phyloP scores from a whole-genome alignment of 2,888 invertebrate species.

The Endotricha flammealis region DNA sequence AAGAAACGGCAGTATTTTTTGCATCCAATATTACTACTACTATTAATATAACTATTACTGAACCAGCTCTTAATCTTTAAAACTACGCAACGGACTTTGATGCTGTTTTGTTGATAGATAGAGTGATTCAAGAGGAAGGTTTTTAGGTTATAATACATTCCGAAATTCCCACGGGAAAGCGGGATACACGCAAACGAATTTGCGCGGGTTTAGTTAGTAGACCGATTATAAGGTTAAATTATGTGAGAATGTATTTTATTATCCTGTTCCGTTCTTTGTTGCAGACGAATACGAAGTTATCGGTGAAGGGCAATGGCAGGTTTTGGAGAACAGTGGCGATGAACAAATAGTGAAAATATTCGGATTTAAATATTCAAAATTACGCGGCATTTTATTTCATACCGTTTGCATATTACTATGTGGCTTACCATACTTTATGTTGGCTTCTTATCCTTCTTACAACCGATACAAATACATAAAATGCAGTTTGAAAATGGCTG shows the following conservation, averaged over 20 bases:
- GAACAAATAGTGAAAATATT: slow-evolving; percentile 69
- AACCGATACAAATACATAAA: slow-evolving; percentile 73
- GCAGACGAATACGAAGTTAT: slow-evolving; percentile 77
- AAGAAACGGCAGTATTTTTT: too few relatives aligned
- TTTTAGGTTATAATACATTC: too few relatives aligned
- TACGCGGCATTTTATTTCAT: slow-evolving; percentile 68
- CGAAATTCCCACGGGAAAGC: too few relatives aligned
- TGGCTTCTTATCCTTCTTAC: slow-evolving; percentile 76
- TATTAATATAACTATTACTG: too few relatives aligned
- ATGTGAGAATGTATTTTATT: background rate
- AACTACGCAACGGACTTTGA: too few relatives aligned
- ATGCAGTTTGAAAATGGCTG: slow-evolving; percentile 76
- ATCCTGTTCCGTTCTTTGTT: slow-evolving; percentile 28
- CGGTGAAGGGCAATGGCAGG: slow-evolving; percentile 73
- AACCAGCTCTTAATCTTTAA: too few relatives aligned
- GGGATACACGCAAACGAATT: too few relatives aligned
- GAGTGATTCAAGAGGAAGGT: too few relatives aligned
- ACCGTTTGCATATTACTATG: slow-evolving; percentile 65
- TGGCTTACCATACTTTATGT: slow-evolving; percentile 77
- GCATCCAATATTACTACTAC: too few relatives aligned
- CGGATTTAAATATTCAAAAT: slow-evolving; percentile 69
- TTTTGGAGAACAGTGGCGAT: slow-evolving; percentile 67
- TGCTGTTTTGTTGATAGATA: too few relatives aligned
- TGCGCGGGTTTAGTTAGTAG: too few relatives aligned
- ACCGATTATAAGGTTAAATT: too few relatives aligned